phyloP scores from a whole-genome alignment of 2,888 invertebrate species.

The Yponomeuta cagnagella region DNA sequence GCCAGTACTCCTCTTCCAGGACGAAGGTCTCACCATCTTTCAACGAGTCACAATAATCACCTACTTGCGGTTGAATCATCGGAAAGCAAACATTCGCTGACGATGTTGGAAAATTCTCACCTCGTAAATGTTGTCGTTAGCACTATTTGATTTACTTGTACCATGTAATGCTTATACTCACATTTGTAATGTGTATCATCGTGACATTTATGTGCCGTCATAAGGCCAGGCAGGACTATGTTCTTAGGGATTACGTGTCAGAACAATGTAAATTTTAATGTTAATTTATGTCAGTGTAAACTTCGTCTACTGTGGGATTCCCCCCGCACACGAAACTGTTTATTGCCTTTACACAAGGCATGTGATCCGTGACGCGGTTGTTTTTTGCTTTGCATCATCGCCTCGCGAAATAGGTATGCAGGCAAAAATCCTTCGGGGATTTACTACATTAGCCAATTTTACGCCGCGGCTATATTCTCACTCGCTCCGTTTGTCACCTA shows the following conservation, averaged over 20 bases:
- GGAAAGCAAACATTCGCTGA: not conserved
- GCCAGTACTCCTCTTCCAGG: conserved; percentile 54
- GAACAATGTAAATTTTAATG: not conserved
- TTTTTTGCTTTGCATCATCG: not conserved
- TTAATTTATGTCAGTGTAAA: conserved; percentile 9
- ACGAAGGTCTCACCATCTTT: conserved; percentile 44
- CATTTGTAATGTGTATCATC: not conserved
- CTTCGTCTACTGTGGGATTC: not conserved
- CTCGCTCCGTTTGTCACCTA: not conserved
- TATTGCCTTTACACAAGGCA: not conserved
- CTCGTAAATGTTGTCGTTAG: not conserved
- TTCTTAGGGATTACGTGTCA: not conserved
- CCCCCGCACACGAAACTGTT: not conserved
- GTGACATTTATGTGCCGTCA: not conserved
- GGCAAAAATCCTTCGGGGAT: not conserved
- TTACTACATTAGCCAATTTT: not conserved
- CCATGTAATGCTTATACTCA: too few relatives aligned
- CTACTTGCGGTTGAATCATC: not conserved
- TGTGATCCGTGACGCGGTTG: not conserved
- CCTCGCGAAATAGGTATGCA: not conserved
- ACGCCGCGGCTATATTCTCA: not conserved
- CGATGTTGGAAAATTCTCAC: not conserved
- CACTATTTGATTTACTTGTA: not conserved
- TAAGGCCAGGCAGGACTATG: too few relatives aligned
- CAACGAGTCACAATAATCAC: not conserved